Base-by-base conservation (phyloP, 2,113 vertebrate species). In the Otus sunia region DNA sequence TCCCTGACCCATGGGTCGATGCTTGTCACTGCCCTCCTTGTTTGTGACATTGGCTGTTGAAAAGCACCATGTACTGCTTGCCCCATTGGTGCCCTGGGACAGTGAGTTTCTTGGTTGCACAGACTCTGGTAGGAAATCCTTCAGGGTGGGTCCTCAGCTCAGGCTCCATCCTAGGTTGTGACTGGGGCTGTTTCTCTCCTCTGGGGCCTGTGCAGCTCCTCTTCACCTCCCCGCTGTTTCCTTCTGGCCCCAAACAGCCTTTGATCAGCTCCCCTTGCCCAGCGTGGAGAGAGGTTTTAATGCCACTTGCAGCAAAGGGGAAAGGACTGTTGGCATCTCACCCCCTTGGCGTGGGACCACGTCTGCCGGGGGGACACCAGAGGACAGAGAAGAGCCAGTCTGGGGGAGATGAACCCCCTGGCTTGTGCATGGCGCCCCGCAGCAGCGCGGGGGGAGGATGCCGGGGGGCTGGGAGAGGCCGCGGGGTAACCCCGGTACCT, bases 331-430 rank as follows among this genome's bases (percentile, higher is more conserved):
- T 7, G 32, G 6, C 41, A 5, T 37, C 72, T 25, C 47, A 32
- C 0, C 14, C 14, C 21, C 12, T 1, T 3, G 21, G 27, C 37
- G 1, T 1, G 3, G 17, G 32, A 2, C 43, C 2, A 6, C 6
- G 22, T n/a, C 16, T 11, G 7, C 45, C 52, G 2, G 34, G 17
- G 47, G 4, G 17, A 16, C 43, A 17, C 6, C 25, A 11, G 71
- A 8, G 41, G 62, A 3, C 21, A 4, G 15, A 49, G 58, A 22
- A 6, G 39, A 60, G 53, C 29, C 1, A 12, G 27, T n/a, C 12
- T 1, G 36, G 62, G 27, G 34, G 10, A 5, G 21, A 18, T 1
- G 36, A 15, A 8, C 3, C 3, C 15, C 20, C 4, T 3, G 14
- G 8, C 17, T 7, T 0, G 55, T n/a, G 37, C 26, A 0, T 0